Evolutionary conservation across 2,113 vertebrate species (phyloP).

Genomic region (human): DNA sequence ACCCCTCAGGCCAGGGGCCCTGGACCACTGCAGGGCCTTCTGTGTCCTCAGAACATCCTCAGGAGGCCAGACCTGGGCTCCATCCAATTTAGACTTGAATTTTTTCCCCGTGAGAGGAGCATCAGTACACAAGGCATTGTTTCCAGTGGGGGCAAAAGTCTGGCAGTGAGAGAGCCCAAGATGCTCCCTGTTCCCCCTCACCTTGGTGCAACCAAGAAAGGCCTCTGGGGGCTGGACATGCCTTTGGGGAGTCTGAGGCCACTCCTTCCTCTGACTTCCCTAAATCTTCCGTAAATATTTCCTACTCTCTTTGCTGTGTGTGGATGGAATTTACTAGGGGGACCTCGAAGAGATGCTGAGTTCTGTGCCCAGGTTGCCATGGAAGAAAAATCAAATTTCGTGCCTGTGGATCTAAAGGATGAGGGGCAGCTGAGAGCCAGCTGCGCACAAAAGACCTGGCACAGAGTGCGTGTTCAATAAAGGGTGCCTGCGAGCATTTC

Average conservation of each 20-base stretch:
- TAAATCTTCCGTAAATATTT: background rate
- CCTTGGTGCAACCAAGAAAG: too few relatives aligned
- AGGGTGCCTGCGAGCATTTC: background rate
- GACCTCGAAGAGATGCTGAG: background rate
- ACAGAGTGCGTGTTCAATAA: background rate
- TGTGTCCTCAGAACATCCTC: background rate
- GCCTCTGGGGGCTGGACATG: background rate
- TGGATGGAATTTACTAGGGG: background rate
- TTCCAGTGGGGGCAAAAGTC: background rate
- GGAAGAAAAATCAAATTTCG: background rate
- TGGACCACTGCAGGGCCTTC: rapidly evolving
- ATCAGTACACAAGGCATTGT: too few relatives aligned
- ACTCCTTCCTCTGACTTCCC: background rate
- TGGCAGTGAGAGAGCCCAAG: background rate
- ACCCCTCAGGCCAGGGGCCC: too few relatives aligned
- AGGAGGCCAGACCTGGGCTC: background rate
- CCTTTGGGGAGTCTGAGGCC: background rate
- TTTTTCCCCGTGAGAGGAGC: too few relatives aligned
- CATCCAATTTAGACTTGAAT: background rate
- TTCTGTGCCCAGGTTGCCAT: background rate
- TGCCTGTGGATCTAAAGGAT: background rate
- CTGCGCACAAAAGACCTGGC: background rate
- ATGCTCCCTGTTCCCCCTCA: rapidly evolving
- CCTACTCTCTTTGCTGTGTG: background rate
- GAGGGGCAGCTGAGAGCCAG: background rate